Conservation (phyloP, 2,888 invertebrate species). For the Epistrophella euchroma region DNA sequence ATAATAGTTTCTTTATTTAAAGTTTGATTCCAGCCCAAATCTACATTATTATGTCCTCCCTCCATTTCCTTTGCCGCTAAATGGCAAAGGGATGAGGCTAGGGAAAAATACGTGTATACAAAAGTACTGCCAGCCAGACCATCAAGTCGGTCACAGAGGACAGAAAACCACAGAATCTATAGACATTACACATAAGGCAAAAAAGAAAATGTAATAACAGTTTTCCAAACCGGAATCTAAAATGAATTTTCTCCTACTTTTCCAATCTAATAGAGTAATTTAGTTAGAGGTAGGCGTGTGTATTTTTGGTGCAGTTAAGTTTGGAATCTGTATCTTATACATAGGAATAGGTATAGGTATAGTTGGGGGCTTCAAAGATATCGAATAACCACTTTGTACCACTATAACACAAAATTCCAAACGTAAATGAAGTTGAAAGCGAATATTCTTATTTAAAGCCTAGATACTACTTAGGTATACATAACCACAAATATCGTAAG, state of each 20-base stretch:
- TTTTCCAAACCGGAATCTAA: slow-evolving; percentile 63
- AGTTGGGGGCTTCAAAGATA: slow-evolving; percentile 38
- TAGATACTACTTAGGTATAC: background rate
- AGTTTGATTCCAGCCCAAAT: too few relatives aligned
- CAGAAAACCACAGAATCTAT: background rate
- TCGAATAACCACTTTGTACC: slow-evolving; percentile 68
- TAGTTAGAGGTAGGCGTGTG: slow-evolving; percentile 59
- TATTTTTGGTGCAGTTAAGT: slow-evolving; percentile 5
- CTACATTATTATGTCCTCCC: background rate
- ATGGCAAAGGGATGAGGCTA: background rate
- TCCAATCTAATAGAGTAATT: slow-evolving; percentile 72
- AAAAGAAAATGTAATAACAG: slow-evolving; percentile 67
- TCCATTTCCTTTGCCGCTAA: background rate
- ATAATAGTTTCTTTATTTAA: too few relatives aligned
- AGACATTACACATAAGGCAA: slow-evolving; percentile 7
- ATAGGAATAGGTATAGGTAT: background rate
- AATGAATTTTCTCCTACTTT: slow-evolving; percentile 74
- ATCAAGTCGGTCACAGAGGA: slow-evolving; percentile 5
- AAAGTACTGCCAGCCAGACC: background rate
- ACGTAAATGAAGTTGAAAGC: slow-evolving; percentile 70
- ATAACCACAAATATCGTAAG: background rate
- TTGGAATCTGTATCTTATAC: background rate
- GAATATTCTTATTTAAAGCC: slow-evolving; percentile 36
- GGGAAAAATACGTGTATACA: background rate
- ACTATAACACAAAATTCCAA: slow-evolving; percentile 57